Percentiles rank a stretch among this genome's conserved stretches.
These are phyloP conservation scores for Helarctos malayanus DNA, from an alignment of 2,797 vertebrate species.

Conservation along the genomic window DNA sequence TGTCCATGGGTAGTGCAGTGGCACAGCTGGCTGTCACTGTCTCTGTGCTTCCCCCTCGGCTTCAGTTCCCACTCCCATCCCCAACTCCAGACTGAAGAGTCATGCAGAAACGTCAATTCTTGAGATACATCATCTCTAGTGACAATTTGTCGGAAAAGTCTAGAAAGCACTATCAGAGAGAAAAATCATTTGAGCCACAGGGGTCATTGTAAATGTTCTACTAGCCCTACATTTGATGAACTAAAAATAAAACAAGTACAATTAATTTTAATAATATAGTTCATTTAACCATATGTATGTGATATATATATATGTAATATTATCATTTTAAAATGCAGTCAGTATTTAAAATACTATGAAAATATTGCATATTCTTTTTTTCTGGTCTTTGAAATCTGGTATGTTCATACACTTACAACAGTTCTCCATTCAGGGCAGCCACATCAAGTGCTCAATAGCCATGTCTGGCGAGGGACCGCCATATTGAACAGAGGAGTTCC, in stretches of 20 bases:
- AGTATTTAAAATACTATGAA: not conserved
- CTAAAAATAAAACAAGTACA: not conserved
- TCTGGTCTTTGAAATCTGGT: not conserved
- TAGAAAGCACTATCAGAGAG: not conserved
- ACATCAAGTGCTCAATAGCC: too few relatives aligned
- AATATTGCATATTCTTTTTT: not conserved
- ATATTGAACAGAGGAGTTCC: not conserved
- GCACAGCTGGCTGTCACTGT: too few relatives aligned
- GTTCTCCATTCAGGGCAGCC: not conserved
- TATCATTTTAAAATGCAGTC: not conserved
- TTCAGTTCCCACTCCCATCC: not conserved
- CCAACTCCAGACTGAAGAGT: not conserved
- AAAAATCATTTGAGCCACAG: not conserved
- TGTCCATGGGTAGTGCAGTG: too few relatives aligned
- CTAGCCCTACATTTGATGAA: not conserved
- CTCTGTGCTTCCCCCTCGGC: not conserved
- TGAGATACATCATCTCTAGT: not conserved
- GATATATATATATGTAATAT: not conserved
- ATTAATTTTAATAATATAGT: not conserved
- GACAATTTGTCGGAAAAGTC: not conserved
- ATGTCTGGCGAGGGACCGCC: accelerated
- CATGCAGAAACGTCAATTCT: not conserved
- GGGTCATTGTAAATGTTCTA: not conserved
- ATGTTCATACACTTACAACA: accelerated
- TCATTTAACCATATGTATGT: not conserved